Conservation (phyloP, 2,113 vertebrate species). For the Camelus dromedarius region DNA sequence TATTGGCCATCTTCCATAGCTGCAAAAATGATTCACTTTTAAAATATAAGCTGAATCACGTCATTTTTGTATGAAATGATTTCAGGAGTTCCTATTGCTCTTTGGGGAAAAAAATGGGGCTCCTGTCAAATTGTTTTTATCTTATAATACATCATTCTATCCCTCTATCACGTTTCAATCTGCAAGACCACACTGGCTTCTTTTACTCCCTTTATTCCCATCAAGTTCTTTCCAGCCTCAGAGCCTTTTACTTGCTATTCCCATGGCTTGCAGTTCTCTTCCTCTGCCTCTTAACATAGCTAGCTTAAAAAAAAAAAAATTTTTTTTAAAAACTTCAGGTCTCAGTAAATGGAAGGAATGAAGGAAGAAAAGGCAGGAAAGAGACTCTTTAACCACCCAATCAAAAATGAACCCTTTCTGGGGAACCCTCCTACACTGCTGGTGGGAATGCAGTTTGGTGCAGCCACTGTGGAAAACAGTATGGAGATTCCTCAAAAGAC, state of each 20-base stretch:
- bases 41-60: constrained; percentile 12
- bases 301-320: neutral
- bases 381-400: neutral
- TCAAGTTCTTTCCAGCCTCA: neutral
- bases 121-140: neutral
- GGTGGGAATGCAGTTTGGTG: too few species aligned
- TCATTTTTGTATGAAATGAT: neutral
- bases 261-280: neutral
- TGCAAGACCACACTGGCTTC: neutral
- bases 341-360: neutral
- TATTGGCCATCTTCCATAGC: neutral
- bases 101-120: neutral
- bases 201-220: neutral
- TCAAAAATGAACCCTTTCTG: neutral
- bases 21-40: constrained; percentile 16
- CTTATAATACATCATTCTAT: neutral
- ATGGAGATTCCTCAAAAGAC: too few species aligned
- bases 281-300: neutral
- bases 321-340: neutral
- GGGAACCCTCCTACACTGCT: too few species aligned
- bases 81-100: neutral
- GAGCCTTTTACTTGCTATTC: neutral
- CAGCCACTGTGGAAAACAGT: too few species aligned
- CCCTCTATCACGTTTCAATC: neutral
- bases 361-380: fast-evolving